Evolutionary conservation across 1,140 invertebrate species (phyloP), one percentile per base, ranked within the genome.

Genomic region (Druon quercuslanigerum): DNA sequence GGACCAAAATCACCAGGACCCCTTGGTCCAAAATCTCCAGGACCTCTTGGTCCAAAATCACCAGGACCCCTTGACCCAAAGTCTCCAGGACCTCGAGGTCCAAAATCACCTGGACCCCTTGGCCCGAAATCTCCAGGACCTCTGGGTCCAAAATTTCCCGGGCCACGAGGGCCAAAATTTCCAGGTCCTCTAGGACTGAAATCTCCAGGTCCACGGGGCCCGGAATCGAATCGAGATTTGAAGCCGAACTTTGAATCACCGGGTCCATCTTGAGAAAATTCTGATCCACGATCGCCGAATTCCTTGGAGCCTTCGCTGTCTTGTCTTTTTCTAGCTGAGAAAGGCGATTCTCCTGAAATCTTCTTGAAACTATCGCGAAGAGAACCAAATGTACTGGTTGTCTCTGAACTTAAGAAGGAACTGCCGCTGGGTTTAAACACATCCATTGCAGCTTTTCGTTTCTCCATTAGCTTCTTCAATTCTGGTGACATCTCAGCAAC

Each of bases 311-410:
- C 54, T 1, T 66, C 50, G 66, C 51, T 73, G 3, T 70, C 46
- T 4, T 79, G 20, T 77, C 75, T 54, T 71, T 76, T 72, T 20
- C 77, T 86, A 12, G 77, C n/a, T 16, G 78, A 60, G 46, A 90
- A 91, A 7, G 84, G 86, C 20, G 86, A 84, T 25, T 90, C 86
- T 11, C 88, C 88, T 33, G 89, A 85, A 60, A 91, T 89, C 73
- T 88, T 91, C 75, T 88, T 88, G 25, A 92, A 91, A 57, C 87
- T 91, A 71, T 91, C 90, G 54, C 90, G 85, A 14, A 91, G 74
- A 8, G 90, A 91, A 46, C 88, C 87, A 17, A 88, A 81, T 40
- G 74, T 86, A 3, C 57, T 25, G 7, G 73, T 86, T 74, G 86
- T 89, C 7, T 88, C 87, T 1, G 85, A 80, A 70, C 86, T 86